A percentile compares a stretch with the other conserved stretches of the same genome.
phyloP scores from a whole-genome alignment of 2,797 vertebrate species.

The Enteromius treurensis region DNA sequence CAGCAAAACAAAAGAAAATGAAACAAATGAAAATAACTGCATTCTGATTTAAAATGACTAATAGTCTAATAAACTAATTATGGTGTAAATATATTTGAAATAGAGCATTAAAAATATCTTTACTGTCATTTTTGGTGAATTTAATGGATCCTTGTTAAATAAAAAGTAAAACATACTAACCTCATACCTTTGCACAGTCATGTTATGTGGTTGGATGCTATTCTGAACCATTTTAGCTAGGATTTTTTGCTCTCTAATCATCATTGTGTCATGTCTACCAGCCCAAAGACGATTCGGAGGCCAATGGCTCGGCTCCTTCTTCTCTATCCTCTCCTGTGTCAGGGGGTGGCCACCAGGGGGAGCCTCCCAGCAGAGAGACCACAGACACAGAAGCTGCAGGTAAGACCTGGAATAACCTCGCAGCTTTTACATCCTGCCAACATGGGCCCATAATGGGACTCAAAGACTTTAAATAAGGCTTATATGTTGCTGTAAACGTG shows the following conservation, averaged over 20 bases:
- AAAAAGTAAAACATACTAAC: neutral
- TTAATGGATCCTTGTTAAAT: neutral
- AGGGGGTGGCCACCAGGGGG: slow-evolving; percentile 82
- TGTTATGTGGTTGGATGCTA: neutral
- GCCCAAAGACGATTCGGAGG: slow-evolving; percentile 90
- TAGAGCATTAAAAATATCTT: neutral
- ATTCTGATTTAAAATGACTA: neutral
- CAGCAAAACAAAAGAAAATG: neutral
- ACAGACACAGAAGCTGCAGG: slow-evolving; percentile 91
- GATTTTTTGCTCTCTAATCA: slow-evolving; percentile 12
- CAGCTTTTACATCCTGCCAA: neutral
- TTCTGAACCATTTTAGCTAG: slow-evolving; percentile 32
- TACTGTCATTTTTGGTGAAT: neutral
- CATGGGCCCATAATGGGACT: neutral
- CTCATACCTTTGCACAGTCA: neutral
- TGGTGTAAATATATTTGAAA: neutral
- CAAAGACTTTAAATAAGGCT: slow-evolving; percentile 6
- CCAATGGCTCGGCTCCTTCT: slow-evolving; percentile 84
- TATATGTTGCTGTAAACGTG: neutral
- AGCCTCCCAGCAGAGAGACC: slow-evolving; percentile 83
- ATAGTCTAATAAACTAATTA: neutral
- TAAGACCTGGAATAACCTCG: slow-evolving; percentile 65
- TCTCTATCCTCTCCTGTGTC: slow-evolving; percentile 89
- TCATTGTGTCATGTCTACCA: slow-evolving; percentile 63
- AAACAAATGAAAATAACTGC: neutral